Base-by-base conservation (phyloP, 2,113 vertebrate genomes). In the Sinocyclocheilus anophthalmus region DNA sequence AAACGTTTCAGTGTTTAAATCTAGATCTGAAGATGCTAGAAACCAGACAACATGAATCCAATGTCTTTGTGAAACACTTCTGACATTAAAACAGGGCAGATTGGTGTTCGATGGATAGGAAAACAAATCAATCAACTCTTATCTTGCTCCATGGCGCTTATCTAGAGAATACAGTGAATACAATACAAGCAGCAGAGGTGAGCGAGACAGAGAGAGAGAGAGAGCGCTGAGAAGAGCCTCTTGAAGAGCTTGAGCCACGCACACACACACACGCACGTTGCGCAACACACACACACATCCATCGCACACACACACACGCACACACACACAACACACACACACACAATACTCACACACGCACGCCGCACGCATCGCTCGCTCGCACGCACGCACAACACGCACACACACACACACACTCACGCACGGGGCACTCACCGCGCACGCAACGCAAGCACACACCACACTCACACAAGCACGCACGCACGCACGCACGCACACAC, bases 91-190 rank as follows among this genome's bases (percentile, higher is more conserved):
- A 53, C 10, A 0, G 20, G 63, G 53, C 76, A 78, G 57, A 84
- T 2, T 48, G 22, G 26, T 75, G 61, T 76, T 76, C 9, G 48
- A 76, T 48, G 42, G 63, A 63, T 70, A 63, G 81, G 18, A 82
- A 78, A 82, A 90, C 33, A 81, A 87, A 48, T 84, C 57, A 76
- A 84, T 84, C 45, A 75, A 75, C n/a, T 10, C 69, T 78, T 81
- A 87, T 80, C 75, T 76, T 39, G 20, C 69, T 39, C 42, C 24
- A 73, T 26, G 10, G 30, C 18, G 4, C 26, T 13, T 81, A 72
- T 89, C 77, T 61, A 18, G 33, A 33, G 42, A 53, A 53, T 82
- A 80, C 69, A 82, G 69, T 76, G 80, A 88, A 81, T 72, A 22
- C 76, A 69, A 59, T 24, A 37, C 50, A 11, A 84, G 85, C 76